Conservation (phyloP, 2,888 invertebrate genomes). For the Esperia sulphurella region DNA sequence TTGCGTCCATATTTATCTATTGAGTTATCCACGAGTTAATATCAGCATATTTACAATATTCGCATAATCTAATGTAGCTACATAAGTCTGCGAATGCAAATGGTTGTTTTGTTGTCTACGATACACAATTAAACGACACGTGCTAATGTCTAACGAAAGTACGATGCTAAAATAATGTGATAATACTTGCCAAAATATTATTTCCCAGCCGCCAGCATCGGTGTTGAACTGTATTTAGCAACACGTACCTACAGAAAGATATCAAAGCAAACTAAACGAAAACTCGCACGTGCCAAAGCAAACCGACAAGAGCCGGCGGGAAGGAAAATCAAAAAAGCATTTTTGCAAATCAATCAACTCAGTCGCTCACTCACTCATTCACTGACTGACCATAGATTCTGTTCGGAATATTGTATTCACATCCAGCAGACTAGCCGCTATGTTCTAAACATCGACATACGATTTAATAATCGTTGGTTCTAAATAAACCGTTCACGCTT, state of each 20-base stretch:
- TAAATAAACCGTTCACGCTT: too few relatives aligned
- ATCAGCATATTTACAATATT: conserved; percentile 12
- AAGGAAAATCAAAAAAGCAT: conserved; percentile 54
- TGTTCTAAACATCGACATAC: too few relatives aligned
- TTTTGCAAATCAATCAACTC: conserved; percentile 32
- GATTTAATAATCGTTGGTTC: too few relatives aligned
- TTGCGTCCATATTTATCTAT: conserved; percentile 4
- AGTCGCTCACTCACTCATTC: too few relatives aligned
- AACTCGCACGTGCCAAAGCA: conserved; percentile 75
- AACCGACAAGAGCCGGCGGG: conserved; percentile 69
- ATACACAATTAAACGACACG: conserved; percentile 66
- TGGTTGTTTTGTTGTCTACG: conserved; percentile 73
- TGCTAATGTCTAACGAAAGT: conserved; percentile 52
- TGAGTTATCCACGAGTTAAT: neutral
- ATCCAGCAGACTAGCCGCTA: too few relatives aligned
- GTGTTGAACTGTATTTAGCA: conserved; percentile 46
- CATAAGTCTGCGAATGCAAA: conserved; percentile 60
- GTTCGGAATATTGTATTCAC: too few relatives aligned
- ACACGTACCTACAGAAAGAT: conserved; percentile 31
- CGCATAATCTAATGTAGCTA: conserved; percentile 70
- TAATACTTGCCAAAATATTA: conserved; percentile 63
- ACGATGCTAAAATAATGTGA: conserved; percentile 28
- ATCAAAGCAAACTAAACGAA: conserved; percentile 48
- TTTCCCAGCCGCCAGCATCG: conserved; percentile 66
- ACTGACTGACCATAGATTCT: too few relatives aligned